These are phyloP conservation scores for Orthonyx spaldingii DNA, from an alignment of 2,113 vertebrate species.

Conservation along the genomic window DNA sequence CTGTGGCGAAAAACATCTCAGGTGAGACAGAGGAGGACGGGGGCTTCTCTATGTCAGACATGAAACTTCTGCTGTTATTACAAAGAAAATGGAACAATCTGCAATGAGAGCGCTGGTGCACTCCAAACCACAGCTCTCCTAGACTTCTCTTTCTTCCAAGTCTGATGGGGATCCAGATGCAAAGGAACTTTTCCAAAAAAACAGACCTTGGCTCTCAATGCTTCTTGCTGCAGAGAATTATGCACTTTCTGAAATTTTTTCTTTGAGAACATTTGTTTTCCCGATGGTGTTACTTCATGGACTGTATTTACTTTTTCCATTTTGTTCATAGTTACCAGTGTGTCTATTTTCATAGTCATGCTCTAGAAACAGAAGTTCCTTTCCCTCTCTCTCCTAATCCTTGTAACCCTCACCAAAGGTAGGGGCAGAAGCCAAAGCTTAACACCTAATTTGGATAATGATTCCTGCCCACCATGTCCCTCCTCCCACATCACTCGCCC, in stretches of 20 bases:
- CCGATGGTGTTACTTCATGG: conserved; percentile 53
- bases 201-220: conserved; percentile 39
- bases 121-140: conserved; percentile 64
- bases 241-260: conserved; percentile 42
- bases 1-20: not conserved
- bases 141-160: conserved; percentile 53
- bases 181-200: conserved; percentile 63
- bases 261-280: conserved; percentile 67
- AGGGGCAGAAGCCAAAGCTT: conserved; percentile 33
- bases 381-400: conserved; percentile 36
- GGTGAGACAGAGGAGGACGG: not conserved
- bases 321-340: conserved; percentile 47
- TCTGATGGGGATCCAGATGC: conserved; percentile 60
- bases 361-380: conserved; percentile 49
- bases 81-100: conserved; percentile 5
- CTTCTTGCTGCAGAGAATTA: conserved; percentile 55
- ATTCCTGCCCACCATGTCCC: conserved; percentile 5
- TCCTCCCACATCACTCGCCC: conserved; percentile 2
- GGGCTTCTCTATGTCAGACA: not conserved
- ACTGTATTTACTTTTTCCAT: conserved; percentile 62
- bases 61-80: conserved; percentile 37
- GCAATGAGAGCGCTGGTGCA: conserved; percentile 1
- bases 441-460: conserved; percentile 56
- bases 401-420: conserved; percentile 26
- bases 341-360: conserved; percentile 50